Percentiles rank a stretch among this genome's conserved stretches.
These are phyloP conservation scores for Prionace glauca DNA, from an alignment of 2,797 vertebrate species.

Conservation along the genomic window DNA sequence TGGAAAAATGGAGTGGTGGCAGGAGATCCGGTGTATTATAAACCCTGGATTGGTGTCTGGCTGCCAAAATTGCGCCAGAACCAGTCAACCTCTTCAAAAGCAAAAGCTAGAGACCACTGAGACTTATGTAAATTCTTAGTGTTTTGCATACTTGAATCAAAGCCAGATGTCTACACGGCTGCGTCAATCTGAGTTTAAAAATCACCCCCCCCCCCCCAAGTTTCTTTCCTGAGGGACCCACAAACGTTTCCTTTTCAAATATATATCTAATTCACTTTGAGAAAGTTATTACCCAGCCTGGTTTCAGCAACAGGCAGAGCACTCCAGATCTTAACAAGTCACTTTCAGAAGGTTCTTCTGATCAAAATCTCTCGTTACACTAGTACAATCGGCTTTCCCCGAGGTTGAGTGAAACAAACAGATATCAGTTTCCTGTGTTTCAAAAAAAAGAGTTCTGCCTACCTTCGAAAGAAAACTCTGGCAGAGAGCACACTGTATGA, in stretches of 20 bases:
- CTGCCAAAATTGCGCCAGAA: background rate
- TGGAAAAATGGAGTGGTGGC: background rate
- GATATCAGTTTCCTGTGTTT: too few species aligned
- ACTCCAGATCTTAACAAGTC: background rate
- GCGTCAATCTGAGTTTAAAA: background rate
- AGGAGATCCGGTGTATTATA: background rate
- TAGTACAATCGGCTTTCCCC: background rate
- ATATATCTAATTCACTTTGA: background rate
- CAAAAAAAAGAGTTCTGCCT: background rate
- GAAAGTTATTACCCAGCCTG: background rate
- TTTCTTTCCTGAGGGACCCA: too few species aligned
- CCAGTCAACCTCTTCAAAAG: background rate
- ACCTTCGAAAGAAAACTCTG: background rate
- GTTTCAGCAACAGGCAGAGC: too few species aligned
- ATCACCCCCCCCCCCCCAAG: background rate
- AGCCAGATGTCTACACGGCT: too few species aligned
- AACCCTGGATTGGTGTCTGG: background rate
- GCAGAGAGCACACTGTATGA: background rate
- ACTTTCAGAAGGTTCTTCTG: background rate
- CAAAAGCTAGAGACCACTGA: background rate
- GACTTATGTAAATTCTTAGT: background rate
- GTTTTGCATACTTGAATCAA: background rate
- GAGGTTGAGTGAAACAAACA: background rate
- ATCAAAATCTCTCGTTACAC: background rate
- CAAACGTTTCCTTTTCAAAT: background rate